Evolutionary conservation across 2,113 vertebrate species (phyloP).

Genomic region (Fukomys damarensis): DNA sequence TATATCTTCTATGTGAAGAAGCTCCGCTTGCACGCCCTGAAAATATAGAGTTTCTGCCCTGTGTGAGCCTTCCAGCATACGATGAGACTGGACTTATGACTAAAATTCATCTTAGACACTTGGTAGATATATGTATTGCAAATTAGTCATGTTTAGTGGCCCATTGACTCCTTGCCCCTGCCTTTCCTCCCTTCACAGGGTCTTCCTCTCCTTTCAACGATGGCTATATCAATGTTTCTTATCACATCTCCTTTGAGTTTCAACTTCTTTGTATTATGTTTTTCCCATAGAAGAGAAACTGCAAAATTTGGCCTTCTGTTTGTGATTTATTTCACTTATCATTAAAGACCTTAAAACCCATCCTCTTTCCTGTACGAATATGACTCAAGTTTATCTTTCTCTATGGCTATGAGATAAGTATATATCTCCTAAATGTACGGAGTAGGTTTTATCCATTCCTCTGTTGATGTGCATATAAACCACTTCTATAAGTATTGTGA

Average conservation of each 20-base stretch:
- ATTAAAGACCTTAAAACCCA: background rate
- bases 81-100: background rate
- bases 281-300: background rate
- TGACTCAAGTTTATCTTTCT: background rate
- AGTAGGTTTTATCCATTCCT: no score
- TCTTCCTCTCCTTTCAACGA: background rate
- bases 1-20: background rate
- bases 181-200: background rate
- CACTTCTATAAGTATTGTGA: background rate
- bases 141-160: background rate
- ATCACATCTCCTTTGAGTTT: background rate
- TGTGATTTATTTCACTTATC: background rate
- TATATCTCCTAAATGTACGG: no score
- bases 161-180: background rate
- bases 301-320: background rate
- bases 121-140: background rate
- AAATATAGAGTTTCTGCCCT: background rate
- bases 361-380: background rate
- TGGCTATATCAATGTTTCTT: background rate
- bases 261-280: background rate
- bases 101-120: background rate
- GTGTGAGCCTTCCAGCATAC: background rate
- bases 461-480: background rate
- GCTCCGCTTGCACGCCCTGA: background rate
- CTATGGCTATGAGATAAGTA: background rate